A percentile compares a stretch with the other conserved stretches of the same genome.
These are phyloP conservation scores for Xenopus borealis DNA, from an alignment of 2,113 vertebrate genomes.

Conservation along the genomic window DNA sequence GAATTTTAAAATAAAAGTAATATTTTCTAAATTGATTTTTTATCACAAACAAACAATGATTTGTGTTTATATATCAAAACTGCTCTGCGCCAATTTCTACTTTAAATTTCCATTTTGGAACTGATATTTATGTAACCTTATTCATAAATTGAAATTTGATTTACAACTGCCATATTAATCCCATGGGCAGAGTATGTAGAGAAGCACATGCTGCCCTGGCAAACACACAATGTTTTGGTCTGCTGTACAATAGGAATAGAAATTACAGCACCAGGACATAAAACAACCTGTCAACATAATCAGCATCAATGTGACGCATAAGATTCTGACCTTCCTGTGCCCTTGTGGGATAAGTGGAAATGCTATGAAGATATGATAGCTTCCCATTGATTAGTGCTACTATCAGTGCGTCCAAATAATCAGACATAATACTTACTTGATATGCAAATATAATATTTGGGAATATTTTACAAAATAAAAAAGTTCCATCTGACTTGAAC, in stretches of 20 bases:
- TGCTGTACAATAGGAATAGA: background rate
- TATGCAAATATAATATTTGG: no score
- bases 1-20: no score
- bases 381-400: background rate
- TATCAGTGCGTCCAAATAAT: no score
- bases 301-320: conserved; percentile 15
- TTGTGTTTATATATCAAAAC: background rate
- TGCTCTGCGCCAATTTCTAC: background rate
- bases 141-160: background rate
- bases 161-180: background rate
- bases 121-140: background rate
- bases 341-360: conserved; percentile 1
- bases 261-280: background rate
- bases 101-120: background rate
- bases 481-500: no score
- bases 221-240: background rate
- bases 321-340: conserved; percentile 13
- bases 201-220: background rate
- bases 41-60: background rate
- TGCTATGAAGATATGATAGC: background rate
- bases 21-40: background rate
- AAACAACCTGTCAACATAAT: conserved; percentile 19
- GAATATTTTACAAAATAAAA: no score
- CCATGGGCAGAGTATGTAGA: background rate
- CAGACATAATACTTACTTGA: no score